These are phyloP conservation scores for Caradrina clavipalpis DNA, from an alignment of 2,888 invertebrate species.

Conservation along the genomic window DNA sequence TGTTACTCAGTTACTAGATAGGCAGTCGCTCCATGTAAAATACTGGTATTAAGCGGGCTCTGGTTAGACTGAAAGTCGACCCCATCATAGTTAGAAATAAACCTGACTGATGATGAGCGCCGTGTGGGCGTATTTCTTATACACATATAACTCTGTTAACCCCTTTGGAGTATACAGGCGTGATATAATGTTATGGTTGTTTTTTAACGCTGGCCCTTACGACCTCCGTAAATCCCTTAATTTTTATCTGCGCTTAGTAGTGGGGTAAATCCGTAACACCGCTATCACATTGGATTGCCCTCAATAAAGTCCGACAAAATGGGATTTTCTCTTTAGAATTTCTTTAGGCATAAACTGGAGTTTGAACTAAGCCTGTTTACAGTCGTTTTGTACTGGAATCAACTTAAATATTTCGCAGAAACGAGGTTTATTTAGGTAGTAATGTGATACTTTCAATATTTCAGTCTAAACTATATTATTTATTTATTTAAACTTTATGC, in stretches of 20 bases:
- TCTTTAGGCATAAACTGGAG: slow-evolving; percentile 31
- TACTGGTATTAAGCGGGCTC: too few relatives aligned
- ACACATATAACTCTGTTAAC: background rate
- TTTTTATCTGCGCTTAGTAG: slow-evolving; percentile 38
- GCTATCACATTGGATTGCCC: slow-evolving; percentile 51
- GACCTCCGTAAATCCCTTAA: slow-evolving; percentile 36
- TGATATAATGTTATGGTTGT: background rate
- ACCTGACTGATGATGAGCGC: too few relatives aligned
- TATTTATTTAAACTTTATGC: too few relatives aligned
- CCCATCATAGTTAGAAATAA: too few relatives aligned
- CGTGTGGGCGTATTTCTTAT: too few relatives aligned
- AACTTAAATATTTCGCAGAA: slow-evolving; percentile 14
- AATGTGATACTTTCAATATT: background rate
- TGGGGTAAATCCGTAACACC: slow-evolving; percentile 46
- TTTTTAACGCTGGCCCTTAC: slow-evolving; percentile 10
- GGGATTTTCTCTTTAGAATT: slow-evolving; percentile 48
- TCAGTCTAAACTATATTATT: background rate
- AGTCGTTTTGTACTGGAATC: slow-evolving; percentile 15
- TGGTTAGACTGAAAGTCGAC: too few relatives aligned
- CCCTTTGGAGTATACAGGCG: background rate
- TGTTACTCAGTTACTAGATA: too few relatives aligned
- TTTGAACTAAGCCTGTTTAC: slow-evolving; percentile 28
- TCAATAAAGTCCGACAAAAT: slow-evolving; percentile 46
- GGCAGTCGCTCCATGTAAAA: too few relatives aligned
- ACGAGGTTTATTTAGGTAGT: background rate